Evolutionary conservation across 2,113 vertebrate genomes (phyloP).

Genomic region (Parus major): DNA sequence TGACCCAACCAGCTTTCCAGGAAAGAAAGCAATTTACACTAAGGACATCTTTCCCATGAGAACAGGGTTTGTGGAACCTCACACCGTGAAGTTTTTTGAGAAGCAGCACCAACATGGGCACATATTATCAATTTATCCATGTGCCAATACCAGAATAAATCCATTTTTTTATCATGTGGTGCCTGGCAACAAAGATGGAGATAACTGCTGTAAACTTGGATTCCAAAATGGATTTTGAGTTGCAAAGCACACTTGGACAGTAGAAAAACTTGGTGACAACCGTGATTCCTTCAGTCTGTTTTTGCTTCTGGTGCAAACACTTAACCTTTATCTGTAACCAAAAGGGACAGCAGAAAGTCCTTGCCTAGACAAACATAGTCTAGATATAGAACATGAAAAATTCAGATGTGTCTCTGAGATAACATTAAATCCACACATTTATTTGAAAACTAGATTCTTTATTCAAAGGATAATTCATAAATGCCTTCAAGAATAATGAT

Average conservation of each 20-base stretch:
- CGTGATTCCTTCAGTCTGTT: neutral
- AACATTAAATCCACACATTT: neutral
- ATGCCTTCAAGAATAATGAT: neutral
- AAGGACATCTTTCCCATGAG: neutral
- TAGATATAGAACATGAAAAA: neutral
- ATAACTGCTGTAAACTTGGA: neutral
- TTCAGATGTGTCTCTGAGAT: neutral
- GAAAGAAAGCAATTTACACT: neutral
- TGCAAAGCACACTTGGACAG: neutral
- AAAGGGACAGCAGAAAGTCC: neutral
- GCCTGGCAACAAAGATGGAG: neutral
- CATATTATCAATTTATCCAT: neutral
- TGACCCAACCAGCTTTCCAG: neutral
- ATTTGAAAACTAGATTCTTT: neutral
- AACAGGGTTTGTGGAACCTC: neutral
- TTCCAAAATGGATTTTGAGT: neutral
- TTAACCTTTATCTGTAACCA: neutral
- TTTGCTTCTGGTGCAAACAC: neutral
- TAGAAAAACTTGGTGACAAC: neutral
- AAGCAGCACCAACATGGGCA: neutral
- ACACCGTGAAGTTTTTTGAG: neutral
- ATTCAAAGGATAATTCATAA: neutral
- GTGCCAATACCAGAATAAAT: neutral
- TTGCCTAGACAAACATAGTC: neutral
- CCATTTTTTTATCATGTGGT: accelerated